Percentiles rank a stretch among this genome's conserved stretches.
Evolutionary conservation across 2,888 invertebrate species (phyloP).

Genomic region (Yponomeuta evonymella): DNA sequence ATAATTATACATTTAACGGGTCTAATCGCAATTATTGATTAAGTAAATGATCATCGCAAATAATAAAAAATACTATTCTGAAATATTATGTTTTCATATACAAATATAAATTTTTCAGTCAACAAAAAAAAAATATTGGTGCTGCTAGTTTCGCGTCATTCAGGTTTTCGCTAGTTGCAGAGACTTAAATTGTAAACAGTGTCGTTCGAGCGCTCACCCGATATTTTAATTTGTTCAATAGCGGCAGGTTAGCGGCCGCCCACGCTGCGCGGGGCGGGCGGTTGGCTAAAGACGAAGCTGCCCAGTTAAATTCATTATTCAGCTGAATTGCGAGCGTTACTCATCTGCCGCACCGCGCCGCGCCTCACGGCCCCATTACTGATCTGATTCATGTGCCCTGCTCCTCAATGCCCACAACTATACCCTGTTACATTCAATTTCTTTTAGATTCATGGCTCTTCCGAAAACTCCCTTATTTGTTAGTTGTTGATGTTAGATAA

Average conservation of each 20-base stretch:
- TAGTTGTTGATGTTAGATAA: neutral
- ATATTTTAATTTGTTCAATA: neutral
- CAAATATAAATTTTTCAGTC: too few relatives aligned
- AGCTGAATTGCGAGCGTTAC: conserved; percentile 43
- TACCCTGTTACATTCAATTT: conserved; percentile 6
- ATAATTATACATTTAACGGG: too few relatives aligned
- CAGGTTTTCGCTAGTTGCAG: too few relatives aligned
- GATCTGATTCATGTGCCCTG: conserved; percentile 32
- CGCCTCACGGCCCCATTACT: conserved; percentile 29
- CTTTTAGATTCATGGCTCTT: neutral
- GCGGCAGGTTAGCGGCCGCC: neutral
- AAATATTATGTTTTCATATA: too few relatives aligned
- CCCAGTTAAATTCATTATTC: conserved; percentile 44
- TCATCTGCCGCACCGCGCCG: conserved; percentile 27
- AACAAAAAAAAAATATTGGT: too few relatives aligned
- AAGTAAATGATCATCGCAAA: too few relatives aligned
- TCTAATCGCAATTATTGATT: too few relatives aligned
- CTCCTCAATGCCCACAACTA: conserved; percentile 6
- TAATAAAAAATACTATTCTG: too few relatives aligned
- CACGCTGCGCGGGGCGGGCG: neutral
- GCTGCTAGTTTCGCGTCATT: too few relatives aligned
- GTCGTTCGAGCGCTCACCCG: neutral
- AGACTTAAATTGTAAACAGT: neutral
- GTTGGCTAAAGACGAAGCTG: conserved; percentile 15
- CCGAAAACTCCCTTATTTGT: neutral